Conservation (phyloP, 2,888 invertebrate genomes). For the Yponomeuta plumbellus region DNA sequence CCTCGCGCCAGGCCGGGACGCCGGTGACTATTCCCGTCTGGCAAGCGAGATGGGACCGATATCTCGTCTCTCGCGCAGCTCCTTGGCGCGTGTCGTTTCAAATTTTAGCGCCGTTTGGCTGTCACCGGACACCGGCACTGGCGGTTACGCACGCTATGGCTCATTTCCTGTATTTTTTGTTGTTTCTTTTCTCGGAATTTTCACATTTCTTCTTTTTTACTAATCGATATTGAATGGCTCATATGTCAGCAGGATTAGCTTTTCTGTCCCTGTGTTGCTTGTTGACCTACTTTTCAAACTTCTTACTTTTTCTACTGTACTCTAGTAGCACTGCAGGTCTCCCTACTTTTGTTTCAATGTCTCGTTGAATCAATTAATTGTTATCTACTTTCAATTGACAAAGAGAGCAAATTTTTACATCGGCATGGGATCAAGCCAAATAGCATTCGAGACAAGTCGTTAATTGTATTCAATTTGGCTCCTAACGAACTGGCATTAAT, state of each 20-base stretch:
- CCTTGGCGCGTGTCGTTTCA: slow-evolving; percentile 56
- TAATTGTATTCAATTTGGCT: not conserved
- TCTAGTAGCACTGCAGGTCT: not conserved
- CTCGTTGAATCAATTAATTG: not conserved
- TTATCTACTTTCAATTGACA: not conserved
- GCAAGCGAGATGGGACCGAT: slow-evolving; percentile 56
- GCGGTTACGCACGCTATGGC: not conserved
- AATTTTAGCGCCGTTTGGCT: slow-evolving; percentile 51
- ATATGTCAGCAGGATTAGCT: not conserved
- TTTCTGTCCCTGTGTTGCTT: not conserved
- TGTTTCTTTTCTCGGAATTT: not conserved
- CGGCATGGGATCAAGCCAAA: not conserved
- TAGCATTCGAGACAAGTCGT: not conserved
- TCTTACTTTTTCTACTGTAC: not conserved
- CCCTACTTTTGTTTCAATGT: too few relatives aligned
- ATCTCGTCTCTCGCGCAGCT: slow-evolving; percentile 40
- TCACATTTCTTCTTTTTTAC: not conserved
- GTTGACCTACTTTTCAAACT: not conserved
- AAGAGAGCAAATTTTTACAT: not conserved
- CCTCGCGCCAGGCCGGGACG: slow-evolving; percentile 72
- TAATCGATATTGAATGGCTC: not conserved
- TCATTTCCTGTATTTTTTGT: not conserved
- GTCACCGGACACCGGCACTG: slow-evolving; percentile 21
- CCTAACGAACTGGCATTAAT: not conserved
- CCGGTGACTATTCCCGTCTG: slow-evolving; percentile 75